Percentiles rank a stretch among this genome's conserved stretches.
These are phyloP conservation scores for Bucorvus abyssinicus DNA, from an alignment of 2,797 vertebrate species.

Conservation along the genomic window DNA sequence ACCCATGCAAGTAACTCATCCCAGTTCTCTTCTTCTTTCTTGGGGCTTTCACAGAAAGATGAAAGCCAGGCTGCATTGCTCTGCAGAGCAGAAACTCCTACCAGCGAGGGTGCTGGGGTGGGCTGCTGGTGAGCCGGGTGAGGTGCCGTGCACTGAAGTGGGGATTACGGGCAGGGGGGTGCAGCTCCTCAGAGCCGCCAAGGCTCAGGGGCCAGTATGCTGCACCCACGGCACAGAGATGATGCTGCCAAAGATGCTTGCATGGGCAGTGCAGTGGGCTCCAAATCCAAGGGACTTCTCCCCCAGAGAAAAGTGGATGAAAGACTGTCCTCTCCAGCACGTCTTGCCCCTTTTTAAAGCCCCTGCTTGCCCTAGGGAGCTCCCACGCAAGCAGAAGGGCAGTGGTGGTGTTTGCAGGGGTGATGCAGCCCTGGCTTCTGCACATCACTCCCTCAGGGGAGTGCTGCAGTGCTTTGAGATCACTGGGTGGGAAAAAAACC, in stretches of 20 bases:
- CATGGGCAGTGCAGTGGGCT: accelerated
- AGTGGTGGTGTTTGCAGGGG: neutral
- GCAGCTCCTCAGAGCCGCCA: neutral
- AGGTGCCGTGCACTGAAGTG: neutral
- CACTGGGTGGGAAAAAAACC: neutral
- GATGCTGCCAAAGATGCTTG: neutral
- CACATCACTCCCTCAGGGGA: neutral
- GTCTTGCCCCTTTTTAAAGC: neutral
- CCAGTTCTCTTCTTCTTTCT: neutral
- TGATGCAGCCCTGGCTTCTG: neutral
- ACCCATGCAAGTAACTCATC: neutral
- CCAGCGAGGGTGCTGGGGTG: accelerated
- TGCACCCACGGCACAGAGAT: neutral
- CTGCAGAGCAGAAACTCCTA: neutral
- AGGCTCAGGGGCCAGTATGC: neutral
- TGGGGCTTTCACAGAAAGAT: neutral
- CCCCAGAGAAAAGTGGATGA: neutral
- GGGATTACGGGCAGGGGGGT: neutral
- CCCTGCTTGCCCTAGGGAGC: neutral
- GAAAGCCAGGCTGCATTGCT: neutral
- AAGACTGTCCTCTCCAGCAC: neutral
- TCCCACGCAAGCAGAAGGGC: neutral
- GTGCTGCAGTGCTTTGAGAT: neutral
- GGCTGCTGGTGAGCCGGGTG: neutral
- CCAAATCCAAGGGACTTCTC: neutral